Base-by-base conservation (phyloP, 1,140 invertebrate genomes). In the Zaprionus davidi region DNA sequence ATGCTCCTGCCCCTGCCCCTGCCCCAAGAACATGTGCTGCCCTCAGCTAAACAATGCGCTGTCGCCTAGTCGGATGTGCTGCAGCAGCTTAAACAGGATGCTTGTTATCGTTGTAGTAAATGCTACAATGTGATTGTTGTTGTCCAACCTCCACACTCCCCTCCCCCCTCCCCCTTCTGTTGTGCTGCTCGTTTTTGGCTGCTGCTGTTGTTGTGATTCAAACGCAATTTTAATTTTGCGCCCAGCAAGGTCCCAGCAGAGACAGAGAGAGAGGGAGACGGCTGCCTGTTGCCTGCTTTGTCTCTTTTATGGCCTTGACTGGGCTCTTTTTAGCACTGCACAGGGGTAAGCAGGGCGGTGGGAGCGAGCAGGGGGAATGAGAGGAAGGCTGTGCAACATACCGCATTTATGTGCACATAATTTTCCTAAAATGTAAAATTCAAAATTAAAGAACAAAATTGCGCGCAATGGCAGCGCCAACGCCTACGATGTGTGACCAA, bases 381-480 rank as follows among this genome's bases (percentile, higher is more conserved):
- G 36, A 3, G 36, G 41, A 6, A 17, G 41, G n/a, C 41, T 46
- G 7, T 46, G 41, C 41, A 46, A 46, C 41, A 46, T 46, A 46
- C 41, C 41, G 41, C 41, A 46, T 46, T 46, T 17, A 46, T 46
- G 41, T 46, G 41, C 41, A 46, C 41, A 46, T 46, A 46, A 46
- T 46, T 46, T 46, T 46, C 38, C 6, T 17, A 46, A 17, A 46
- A 46, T 26, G 51, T 53, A 13, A 53, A 53, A 53, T 53, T 12
- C 24, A 24, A 53, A 53, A 53, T 53, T 53, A 53, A 53, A 53
- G 51, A 53, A 53, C 51, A 26, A 53, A 71, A 72, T 72, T 22
- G 44, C 36, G 55, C 38, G 38, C 38, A 41, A 31, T 11, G 31
- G 7, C 31, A 31, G 31, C 31, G 31, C 9, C 9, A 9, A 41